Base-by-base conservation (phyloP, 2,797 vertebrate genomes). In the Parambassis ranga region DNA sequence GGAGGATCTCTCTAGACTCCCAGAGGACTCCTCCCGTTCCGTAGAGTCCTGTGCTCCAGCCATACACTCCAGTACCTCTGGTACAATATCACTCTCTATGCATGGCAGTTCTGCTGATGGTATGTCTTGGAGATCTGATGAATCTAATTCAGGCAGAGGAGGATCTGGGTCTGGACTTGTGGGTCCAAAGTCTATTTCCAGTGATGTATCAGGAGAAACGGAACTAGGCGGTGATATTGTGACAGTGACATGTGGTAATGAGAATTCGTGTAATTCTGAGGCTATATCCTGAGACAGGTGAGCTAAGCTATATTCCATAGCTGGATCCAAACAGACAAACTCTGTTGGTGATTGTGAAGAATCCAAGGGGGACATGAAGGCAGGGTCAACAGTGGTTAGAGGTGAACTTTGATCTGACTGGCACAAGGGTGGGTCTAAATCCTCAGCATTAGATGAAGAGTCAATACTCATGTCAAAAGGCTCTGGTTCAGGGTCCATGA, bases 401-500 rank as follows among this genome's bases (percentile, higher is more conserved):
- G 77, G 76, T 13, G 81, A 86, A 68, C 68, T 75, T 39, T 71
- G 39, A 59, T 87, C 77, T 30, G 69, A 81, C 13, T 36, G 75
- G 59, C 78, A 75, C 13, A 66, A 18, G 1, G 35, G 78, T 47
- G 66, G 68, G 15, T 86, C 70, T 28, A 78, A 59, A 75, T 88
- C 83, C 5, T 87, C 79, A 23, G 58, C 32, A 64, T 67, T 75
- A 28, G 77, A 84, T 22, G 77, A 75, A 53, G 62, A 88, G 41
- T 90, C 89, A 67, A 55, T 13, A 58, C 81, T 87, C 15, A 86
- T 26, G 35, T 87, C 86, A 70, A 91, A 79, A 7, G 88, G 89
- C 18, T 91, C 90, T 31, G 90, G 90, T 79, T 90, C 90, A 33
- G 88, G 87, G 49, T 91, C 89, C 87, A 91, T 91, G 62, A 91